Evolutionary conservation across 2,797 vertebrate genomes (phyloP).

Genomic region (Rhinogobio ventralis): DNA sequence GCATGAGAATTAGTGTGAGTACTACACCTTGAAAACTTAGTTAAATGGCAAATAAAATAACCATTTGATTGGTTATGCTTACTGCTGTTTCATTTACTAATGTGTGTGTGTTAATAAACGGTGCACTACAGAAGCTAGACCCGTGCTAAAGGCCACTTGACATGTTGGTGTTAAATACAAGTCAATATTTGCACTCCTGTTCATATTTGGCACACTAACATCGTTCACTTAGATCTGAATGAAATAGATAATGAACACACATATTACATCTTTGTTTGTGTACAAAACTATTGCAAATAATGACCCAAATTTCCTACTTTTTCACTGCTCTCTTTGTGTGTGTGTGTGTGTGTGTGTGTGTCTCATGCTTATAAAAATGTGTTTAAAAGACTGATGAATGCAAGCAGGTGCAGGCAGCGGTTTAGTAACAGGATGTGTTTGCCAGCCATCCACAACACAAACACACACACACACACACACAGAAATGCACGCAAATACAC

Average conservation of each 20-base stretch:
- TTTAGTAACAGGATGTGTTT: constrained; percentile 53
- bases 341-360: constrained; percentile 14
- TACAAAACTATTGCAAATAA: not conserved
- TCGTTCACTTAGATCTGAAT: not conserved
- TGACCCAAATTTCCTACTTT: not conserved
- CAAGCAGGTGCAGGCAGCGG: constrained; percentile 51
- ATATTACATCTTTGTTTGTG: not conserved
- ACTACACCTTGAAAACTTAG: not conserved
- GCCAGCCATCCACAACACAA: constrained; percentile 25
- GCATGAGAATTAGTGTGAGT: not conserved
- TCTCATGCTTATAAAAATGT: constrained; percentile 46
- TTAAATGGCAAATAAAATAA: not conserved
- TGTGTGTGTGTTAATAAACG: not conserved
- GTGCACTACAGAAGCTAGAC: constrained; percentile 18
- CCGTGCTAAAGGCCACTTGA: constrained; percentile 46
- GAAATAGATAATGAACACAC: not conserved
- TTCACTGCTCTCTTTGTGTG: constrained; percentile 9
- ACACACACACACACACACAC: constrained; percentile 7
- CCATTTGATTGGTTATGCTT: not conserved
- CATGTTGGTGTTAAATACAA: constrained; percentile 54
- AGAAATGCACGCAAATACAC: constrained; percentile 15
- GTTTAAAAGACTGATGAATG: constrained; percentile 54
- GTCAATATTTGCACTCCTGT: constrained; percentile 63
- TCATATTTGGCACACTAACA: constrained; percentile 3
- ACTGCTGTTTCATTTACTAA: not conserved